These are phyloP conservation scores for Hemicordylus capensis DNA, from an alignment of 2,113 vertebrate genomes.

Conservation along the genomic window DNA sequence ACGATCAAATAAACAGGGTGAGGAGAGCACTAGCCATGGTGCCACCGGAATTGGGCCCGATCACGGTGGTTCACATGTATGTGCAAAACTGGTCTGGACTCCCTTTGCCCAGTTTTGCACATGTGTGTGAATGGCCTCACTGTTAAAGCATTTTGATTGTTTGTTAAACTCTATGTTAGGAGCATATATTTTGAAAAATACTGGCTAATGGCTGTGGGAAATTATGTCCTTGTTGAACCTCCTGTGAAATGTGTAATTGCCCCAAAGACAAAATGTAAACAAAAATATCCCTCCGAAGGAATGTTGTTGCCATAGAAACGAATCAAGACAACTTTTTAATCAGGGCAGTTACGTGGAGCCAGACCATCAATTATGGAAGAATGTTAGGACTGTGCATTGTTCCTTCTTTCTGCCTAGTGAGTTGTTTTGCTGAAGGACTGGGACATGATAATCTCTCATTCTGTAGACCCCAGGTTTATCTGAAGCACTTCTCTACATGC, in stretches of 20 bases:
- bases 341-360: background rate
- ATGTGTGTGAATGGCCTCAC: too few relatives aligned
- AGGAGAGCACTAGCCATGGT: too few relatives aligned
- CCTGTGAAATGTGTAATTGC: conserved; percentile 22
- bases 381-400: background rate
- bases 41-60: too few relatives aligned
- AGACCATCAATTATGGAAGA: conserved; percentile 1
- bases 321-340: conserved; percentile 20
- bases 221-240: conserved; percentile 12
- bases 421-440: background rate
- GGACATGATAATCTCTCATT: background rate
- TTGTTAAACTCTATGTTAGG: too few relatives aligned
- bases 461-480: background rate
- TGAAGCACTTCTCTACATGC: background rate
- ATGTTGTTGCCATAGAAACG: conserved; percentile 7
- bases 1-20: too few relatives aligned
- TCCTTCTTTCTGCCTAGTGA: background rate
- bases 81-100: too few relatives aligned
- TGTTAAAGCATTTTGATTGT: too few relatives aligned
- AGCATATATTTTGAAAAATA: too few relatives aligned
- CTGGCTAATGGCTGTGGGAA: background rate
- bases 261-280: background rate
- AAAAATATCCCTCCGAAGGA: conserved; percentile 6
- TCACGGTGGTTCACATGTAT: too few relatives aligned
- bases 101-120: too few relatives aligned